These are phyloP conservation scores for Dipus sagitta DNA, from an alignment of 2,797 vertebrate genomes.

Conservation along the genomic window DNA sequence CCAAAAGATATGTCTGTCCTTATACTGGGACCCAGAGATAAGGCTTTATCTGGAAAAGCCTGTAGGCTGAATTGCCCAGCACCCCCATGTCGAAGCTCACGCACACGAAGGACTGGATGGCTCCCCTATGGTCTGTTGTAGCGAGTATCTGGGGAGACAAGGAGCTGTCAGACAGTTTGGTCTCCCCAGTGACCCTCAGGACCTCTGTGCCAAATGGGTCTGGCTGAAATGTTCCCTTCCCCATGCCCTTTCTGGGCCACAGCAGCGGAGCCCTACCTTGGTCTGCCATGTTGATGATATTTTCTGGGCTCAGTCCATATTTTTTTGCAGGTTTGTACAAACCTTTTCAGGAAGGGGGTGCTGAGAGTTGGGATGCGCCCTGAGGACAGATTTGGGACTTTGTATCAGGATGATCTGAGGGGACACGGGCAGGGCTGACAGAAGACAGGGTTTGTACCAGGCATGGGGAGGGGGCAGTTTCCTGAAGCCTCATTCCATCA, in stretches of 20 bases:
- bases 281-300: background rate
- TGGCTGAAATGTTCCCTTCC: background rate
- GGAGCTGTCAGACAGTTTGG: background rate
- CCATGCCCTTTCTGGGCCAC: too few species aligned
- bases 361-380: background rate
- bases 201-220: background rate
- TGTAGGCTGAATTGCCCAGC: too few species aligned
- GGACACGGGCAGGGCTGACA: background rate
- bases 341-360: background rate
- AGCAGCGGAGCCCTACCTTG: background rate
- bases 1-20: background rate
- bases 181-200: background rate
- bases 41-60: background rate
- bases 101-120: background rate
- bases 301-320: background rate
- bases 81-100: background rate
- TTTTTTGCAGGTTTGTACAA: background rate
- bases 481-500: background rate
- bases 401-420: too few species aligned
- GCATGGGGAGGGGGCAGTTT: too few species aligned
- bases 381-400: background rate
- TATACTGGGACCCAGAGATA: background rate
- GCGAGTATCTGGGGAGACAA: slow-evolving; percentile 18
- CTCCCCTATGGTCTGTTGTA: background rate
- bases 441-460: background rate